phyloP scores from a whole-genome alignment of 2,888 invertebrate species.

The Pyrrhosoma nymphula region DNA sequence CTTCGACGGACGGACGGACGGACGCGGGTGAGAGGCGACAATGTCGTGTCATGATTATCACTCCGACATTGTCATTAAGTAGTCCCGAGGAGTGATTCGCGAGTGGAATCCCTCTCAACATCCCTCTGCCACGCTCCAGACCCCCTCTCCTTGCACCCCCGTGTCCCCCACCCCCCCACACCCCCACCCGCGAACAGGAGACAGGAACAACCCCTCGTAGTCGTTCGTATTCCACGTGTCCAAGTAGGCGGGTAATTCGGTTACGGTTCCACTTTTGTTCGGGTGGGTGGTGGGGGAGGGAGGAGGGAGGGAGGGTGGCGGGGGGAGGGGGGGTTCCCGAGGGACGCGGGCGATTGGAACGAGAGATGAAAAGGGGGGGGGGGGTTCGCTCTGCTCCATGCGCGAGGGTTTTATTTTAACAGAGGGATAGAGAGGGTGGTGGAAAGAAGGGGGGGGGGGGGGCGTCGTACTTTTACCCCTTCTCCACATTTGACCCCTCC shows the following conservation, averaged over 20 bases:
- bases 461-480: too few relatives aligned
- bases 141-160: not conserved
- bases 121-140: too few relatives aligned
- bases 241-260: slow-evolving; percentile 61
- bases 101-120: too few relatives aligned
- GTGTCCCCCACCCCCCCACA: not conserved
- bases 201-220: not conserved
- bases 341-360: not conserved
- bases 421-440: too few relatives aligned
- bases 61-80: too few relatives aligned
- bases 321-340: not conserved
- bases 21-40: too few relatives aligned
- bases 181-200: not conserved
- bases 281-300: not conserved
- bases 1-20: too few relatives aligned
- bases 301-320: too few relatives aligned
- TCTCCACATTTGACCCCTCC: too few relatives aligned
- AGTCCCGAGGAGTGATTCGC: too few relatives aligned
- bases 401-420: slow-evolving; percentile 7
- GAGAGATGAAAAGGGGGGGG: not conserved
- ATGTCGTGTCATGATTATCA: too few relatives aligned
- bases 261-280: slow-evolving; percentile 61
- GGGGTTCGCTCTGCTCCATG: not conserved
- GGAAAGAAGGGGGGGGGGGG: not conserved
- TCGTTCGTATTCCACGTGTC: slow-evolving; percentile 61